Evolutionary conservation across 2,888 invertebrate genomes (phyloP), one percentile per base, ranked within the genome.

Genomic region (Drosophila demipolita): DNA sequence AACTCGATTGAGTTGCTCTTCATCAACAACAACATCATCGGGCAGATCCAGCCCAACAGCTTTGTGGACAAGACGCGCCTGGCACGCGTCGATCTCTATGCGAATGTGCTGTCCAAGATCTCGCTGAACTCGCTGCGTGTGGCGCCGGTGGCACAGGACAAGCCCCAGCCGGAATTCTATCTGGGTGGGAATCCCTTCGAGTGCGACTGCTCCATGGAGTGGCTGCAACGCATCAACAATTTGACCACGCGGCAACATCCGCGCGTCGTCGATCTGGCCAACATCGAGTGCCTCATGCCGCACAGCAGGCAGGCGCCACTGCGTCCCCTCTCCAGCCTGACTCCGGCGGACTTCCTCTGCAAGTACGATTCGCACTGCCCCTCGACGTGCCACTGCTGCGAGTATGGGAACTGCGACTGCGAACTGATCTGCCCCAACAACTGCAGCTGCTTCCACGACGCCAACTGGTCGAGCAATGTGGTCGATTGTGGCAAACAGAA

Each of bases 121-220:
- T 97, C 97, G 83, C 93, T 97, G 84, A 96, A 97, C 90, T 96
- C 97, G 78, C 94, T 98, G 82, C 95, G 97, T 66, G 94, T 97
- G 80, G 95, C 96, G n/a, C 95, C 96, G 62, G 95, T 97, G 84
- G 94, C 94, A 55, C 76, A 69, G 23, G 96, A 96, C 83, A 96
- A 96, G 91, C 95, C 95, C 1, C 94, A 97, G 80, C 97, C 98
- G 0, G 97, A 98, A 92, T 97, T 98, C 93, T 98, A 97, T 93
- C 94, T 98, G 81, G 98, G 97, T 75, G 97, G 97, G 55, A 99
- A 99, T 93, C 98, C 98, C 17, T 97, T 98, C 93, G 96, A 97
- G 89, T 99, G 98, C 94, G 98, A 98, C 92, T 98, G 99, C 94
- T 96, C 96, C 75, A 97, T 98, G 97, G 98, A 98, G 93, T 99